Conservation (phyloP, 2,888 invertebrate genomes). For the Cinara cedri region DNA sequence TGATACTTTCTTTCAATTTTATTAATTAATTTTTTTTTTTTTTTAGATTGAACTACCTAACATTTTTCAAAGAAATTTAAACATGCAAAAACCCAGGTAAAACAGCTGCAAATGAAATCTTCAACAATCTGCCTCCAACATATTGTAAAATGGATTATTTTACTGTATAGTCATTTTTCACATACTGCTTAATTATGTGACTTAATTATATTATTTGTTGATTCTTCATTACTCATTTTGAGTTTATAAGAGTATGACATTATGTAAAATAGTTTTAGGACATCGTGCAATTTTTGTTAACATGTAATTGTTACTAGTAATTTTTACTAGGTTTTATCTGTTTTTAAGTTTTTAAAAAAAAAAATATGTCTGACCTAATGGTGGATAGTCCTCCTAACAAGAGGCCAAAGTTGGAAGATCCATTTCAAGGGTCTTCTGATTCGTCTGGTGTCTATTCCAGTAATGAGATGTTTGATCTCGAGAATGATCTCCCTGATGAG, state of each 20-base stretch:
- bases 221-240: slow-evolving; percentile 21
- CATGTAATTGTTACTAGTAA: slow-evolving; percentile 53
- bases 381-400: slow-evolving; percentile 95
- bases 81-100: slow-evolving; percentile 29
- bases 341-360: slow-evolving; percentile 58
- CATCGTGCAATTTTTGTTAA: slow-evolving; percentile 51
- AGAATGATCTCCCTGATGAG: slow-evolving; percentile 91
- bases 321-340: slow-evolving; percentile 44
- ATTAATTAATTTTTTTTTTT: slow-evolving; percentile 9
- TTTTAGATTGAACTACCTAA: slow-evolving; percentile 51
- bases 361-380: slow-evolving; percentile 89
- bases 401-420: slow-evolving; percentile 88
- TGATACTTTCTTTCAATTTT: background rate
- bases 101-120: slow-evolving; percentile 45
- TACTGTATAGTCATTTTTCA: slow-evolving; percentile 25
- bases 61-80: slow-evolving; percentile 27
- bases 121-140: slow-evolving; percentile 16
- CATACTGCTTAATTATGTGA: slow-evolving; percentile 55
- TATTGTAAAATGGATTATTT: slow-evolving; percentile 24
- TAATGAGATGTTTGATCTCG: slow-evolving; percentile 86
- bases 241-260: slow-evolving; percentile 19
- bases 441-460: slow-evolving; percentile 75
- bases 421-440: slow-evolving; percentile 81
- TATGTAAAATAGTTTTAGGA: slow-evolving; percentile 35
- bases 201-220: slow-evolving; percentile 14